Base-by-base conservation (phyloP, 2,113 vertebrate genomes). In the Lasiurus borealis region DNA sequence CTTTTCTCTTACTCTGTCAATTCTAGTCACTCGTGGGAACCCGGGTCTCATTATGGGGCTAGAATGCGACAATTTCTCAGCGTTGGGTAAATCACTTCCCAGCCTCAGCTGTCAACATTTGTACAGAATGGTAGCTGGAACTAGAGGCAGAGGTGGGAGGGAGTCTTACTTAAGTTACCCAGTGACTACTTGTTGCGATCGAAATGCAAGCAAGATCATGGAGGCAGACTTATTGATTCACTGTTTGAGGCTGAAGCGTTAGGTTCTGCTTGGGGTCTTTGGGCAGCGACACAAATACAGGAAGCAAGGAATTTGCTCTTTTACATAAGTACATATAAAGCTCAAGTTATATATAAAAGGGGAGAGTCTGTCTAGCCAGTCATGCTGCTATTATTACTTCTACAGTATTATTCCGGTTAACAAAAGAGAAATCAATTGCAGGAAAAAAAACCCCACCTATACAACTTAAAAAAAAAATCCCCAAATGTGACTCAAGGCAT, bases 31-130 rank as follows among this genome's bases (percentile, higher is more conserved):
- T 68, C 25, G 76, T 12, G 52, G 89, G 71, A 62, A 76, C 46
- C 52, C 27, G 3, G 92, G 95, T 57, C 96, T 96, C 90, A 94
- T 90, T 96, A 94, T 0, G 5, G 66, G 19, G 71, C 62, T 73
- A 12, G 27, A 90, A 88, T 3, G 59, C 1, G 29, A 77, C 81
- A 31, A 14, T 46, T 15, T 88, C 88, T 76, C 46, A 50, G 73
- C 75, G 40, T 75, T 88, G 73, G 75, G 75, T 44, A 90, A 95
- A 85, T 19, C 10, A 57, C 13, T 75, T 80, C n/a, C 72, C 36
- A 19, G 81, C 29, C 52, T 44, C 21, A 29, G 94, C 88, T 88
- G 93, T 94, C 91, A 97, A 19, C 27, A 7, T 48, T 3, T 25
- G 75, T 23, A 71, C 14, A 36, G 23, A 69, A 36, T 23, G 29